Conservation (phyloP, 2,113 vertebrate species). For the human (Homo sapiens) region DNA sequence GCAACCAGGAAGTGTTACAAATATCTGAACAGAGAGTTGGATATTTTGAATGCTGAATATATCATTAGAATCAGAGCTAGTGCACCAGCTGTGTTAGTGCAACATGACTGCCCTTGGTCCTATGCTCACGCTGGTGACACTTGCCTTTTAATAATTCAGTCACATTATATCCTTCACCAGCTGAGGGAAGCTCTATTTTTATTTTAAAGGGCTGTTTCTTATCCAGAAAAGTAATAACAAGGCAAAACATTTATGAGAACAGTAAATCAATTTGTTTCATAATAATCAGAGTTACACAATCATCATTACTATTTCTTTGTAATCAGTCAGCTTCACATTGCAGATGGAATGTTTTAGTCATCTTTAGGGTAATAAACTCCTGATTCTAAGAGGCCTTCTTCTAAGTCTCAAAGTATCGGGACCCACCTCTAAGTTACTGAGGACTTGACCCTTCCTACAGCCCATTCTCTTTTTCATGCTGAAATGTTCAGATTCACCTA, state of each 20-base stretch:
- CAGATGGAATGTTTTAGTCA: neutral
- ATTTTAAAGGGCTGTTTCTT: constrained; percentile 29
- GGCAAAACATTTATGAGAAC: neutral
- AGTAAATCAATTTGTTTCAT: neutral
- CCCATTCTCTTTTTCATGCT: neutral
- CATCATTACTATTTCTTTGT: neutral
- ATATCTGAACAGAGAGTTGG: constrained; percentile 48
- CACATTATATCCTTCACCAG: neutral
- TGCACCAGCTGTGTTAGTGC: neutral
- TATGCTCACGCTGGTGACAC: neutral
- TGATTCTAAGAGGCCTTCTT: neutral
- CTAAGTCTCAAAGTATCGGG: neutral
- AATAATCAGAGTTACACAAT: neutral
- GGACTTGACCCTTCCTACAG: neutral
- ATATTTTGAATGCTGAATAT: constrained; percentile 36
- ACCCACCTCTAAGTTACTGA: neutral
- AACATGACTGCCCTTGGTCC: neutral
- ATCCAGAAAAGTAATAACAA: constrained; percentile 35
- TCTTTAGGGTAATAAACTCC: neutral
- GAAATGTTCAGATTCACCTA: neutral
- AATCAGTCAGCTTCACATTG: neutral
- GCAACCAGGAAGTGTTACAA: constrained; percentile 43
- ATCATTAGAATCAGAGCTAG: constrained; percentile 19
- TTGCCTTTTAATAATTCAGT: neutral
- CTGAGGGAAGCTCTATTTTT: neutral